A percentile compares a stretch with the other conserved stretches of the same genome.
Evolutionary conservation across 1,140 invertebrate genomes (phyloP).

Genomic region (fruit fly (Drosophila melanogaster)): Release_6_plus_ISO1_MT NT_037436.4:14889001-14889500

Average conservation of each 20-base stretch:
- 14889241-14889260: conserved; percentile 82
- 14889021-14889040: conserved; percentile 23
- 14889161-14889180: neutral
- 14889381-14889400: conserved; percentile 31
- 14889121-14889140: conserved; percentile 15
- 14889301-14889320: conserved; percentile 10
- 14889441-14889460: conserved; percentile 49
- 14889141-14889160: conserved; percentile 32
- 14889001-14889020: conserved; percentile 5
- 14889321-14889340: conserved; percentile 31
- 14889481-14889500: conserved; percentile 71
- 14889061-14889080: conserved; percentile 41
- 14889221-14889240: conserved; percentile 83
- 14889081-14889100: conserved; percentile 44
- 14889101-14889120: conserved; percentile 36
- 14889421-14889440: conserved; percentile 29
- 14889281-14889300: conserved; percentile 66
- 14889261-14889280: conserved; percentile 79
- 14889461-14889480: conserved; percentile 69
- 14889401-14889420: conserved; percentile 19
- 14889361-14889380: conserved; percentile 41
- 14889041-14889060: conserved; percentile 27
- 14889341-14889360: conserved; percentile 64
- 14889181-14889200: conserved; percentile 21
- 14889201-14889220: conserved; percentile 81